Evolutionary conservation across 2,888 invertebrate genomes (phyloP), one percentile per base, ranked within the genome.

Genomic region (Bellardia bayeri): DNA sequence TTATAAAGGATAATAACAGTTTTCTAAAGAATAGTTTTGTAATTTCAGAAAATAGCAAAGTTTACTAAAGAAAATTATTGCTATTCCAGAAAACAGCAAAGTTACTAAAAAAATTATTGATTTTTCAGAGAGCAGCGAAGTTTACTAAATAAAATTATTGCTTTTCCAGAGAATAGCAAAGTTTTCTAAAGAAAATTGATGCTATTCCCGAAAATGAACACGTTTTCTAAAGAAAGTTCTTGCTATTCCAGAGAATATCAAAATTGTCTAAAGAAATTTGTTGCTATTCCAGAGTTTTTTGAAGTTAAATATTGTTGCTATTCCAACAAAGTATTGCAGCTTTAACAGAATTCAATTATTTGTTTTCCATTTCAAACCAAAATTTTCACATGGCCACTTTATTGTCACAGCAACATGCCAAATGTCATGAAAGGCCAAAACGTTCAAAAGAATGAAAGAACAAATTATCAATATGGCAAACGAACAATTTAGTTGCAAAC

Each of bases 401-500:
- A 13, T 16, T 54, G 11, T 14, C 14, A 11, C 58, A 85, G 7
- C 74, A 58, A 64, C 64, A 79, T 82, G 84, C 76, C 81, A 85
- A 84, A 74, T 74, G 74, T 75, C 78, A 79, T 69, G 54, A 69
- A 69, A 75, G 49, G 58, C 56, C 16, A 68, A 79, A 72, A 58
- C 42, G 42, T 33, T 45, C n/a, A n/a, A n/a, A 42, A 11, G 13
- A 74, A 75, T 13, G 64, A 11, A 58, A 69, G 61, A 45, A 11
- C 79, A 63, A 51, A 64, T 80, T 85, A 85, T 85, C 87, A 87
- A 87, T 85, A 85, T 61, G 81, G 75, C 85, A 82, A 75, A 85
- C 74, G 87, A 82, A 87, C 85, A 85, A 79, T 87, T 87, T 85
- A 85, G 87, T 79, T 85, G 82, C 79, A 85, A 85, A 85, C 85